These are phyloP conservation scores for Falco concolor DNA, from an alignment of 2,797 vertebrate genomes.

Conservation along the genomic window DNA sequence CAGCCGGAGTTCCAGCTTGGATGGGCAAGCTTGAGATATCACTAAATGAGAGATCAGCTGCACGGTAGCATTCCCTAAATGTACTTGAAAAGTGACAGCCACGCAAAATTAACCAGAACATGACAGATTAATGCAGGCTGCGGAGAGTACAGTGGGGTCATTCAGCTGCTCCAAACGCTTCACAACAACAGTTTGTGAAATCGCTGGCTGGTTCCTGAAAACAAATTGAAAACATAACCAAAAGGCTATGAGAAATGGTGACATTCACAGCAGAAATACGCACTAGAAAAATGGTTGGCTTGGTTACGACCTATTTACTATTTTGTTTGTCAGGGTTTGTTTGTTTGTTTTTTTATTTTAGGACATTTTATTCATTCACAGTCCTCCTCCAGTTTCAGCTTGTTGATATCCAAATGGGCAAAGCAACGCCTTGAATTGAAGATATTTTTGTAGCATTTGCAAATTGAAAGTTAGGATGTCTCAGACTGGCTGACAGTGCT, in stretches of 20 bases:
- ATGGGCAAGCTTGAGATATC: neutral
- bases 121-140: neutral
- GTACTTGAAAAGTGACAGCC: neutral
- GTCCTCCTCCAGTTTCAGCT: neutral
- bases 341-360: neutral
- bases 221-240: neutral
- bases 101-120: constrained; percentile 7
- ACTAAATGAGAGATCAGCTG: neutral
- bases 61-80: neutral
- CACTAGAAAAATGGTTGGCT: neutral
- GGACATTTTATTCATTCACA: neutral
- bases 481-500: neutral
- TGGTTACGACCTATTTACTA: neutral
- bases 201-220: neutral
- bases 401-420: neutral
- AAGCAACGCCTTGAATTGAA: neutral
- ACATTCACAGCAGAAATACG: neutral
- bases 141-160: neutral
- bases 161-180: neutral
- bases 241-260: neutral
- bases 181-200: neutral
- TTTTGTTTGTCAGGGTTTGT: neutral
- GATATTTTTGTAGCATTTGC: neutral
- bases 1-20: neutral
- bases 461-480: neutral